phyloP scores from a whole-genome alignment of 1,140 invertebrate genomes.

The Lethrus apterus region DNA sequence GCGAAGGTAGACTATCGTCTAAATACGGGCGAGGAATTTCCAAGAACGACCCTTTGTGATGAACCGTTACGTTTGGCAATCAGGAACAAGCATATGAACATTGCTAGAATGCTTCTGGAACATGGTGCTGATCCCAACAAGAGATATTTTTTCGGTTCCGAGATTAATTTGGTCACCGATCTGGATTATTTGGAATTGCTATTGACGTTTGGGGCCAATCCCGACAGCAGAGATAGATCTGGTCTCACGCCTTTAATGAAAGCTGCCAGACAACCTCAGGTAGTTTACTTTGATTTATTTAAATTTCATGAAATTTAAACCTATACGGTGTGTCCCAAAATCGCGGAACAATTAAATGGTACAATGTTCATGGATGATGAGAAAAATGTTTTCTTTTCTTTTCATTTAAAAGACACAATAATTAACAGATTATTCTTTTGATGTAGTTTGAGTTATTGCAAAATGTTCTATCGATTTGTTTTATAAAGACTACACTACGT shows the following conservation, averaged over 20 bases:
- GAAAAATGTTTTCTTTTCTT: no score
- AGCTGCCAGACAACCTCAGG: constrained; percentile 67
- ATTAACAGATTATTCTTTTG: no score
- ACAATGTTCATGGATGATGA: no score
- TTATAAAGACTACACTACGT: no score
- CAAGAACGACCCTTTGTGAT: constrained; percentile 66
- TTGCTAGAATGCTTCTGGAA: constrained; percentile 58
- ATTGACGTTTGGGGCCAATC: constrained; percentile 75
- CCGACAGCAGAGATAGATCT: constrained; percentile 75
- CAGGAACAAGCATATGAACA: constrained; percentile 77
- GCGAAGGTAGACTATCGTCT: constrained; percentile 72
- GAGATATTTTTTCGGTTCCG: constrained; percentile 81
- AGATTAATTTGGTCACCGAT: constrained; percentile 82
- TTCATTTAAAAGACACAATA: no score
- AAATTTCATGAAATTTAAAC: background rate
- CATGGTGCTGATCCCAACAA: constrained; percentile 70
- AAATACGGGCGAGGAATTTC: constrained; percentile 60
- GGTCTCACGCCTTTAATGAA: constrained; percentile 86
- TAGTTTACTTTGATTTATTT: constrained; percentile 32
- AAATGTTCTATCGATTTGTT: no score
- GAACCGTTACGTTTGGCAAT: constrained; percentile 77
- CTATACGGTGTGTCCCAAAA: no score
- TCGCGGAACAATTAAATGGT: no score
- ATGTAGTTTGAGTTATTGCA: no score
- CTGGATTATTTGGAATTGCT: constrained; percentile 74